These are phyloP conservation scores for Podarcis lilfordi DNA, from an alignment of 2,797 vertebrate genomes.

Conservation along the genomic window DNA sequence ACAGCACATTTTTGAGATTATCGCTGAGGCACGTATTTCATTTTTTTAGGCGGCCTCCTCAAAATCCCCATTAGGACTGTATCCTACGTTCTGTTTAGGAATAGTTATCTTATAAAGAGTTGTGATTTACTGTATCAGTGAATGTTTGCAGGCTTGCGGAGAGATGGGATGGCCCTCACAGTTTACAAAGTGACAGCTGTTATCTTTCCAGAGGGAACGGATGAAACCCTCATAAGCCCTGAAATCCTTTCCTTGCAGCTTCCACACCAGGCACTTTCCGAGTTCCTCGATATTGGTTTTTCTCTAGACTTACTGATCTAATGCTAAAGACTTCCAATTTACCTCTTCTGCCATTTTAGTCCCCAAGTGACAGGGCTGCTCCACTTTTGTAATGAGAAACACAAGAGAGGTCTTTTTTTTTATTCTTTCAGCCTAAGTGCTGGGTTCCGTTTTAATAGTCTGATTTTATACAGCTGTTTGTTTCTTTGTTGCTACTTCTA, in stretches of 20 bases:
- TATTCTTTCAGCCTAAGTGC: conserved; percentile 40
- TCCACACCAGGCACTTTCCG: conserved; percentile 18
- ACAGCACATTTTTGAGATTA: conserved; percentile 6
- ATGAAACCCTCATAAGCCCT: background rate
- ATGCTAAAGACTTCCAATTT: background rate
- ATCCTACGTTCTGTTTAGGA: background rate
- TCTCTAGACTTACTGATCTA: background rate
- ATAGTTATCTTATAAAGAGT: background rate
- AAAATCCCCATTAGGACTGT: conserved; percentile 33
- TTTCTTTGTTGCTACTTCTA: conserved; percentile 39
- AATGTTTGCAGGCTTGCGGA: conserved; percentile 2
- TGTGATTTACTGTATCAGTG: conserved; percentile 8
- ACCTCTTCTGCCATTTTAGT: conserved; percentile 13
- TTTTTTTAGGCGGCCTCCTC: background rate
- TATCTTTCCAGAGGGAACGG: conserved; percentile 19
- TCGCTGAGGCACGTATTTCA: conserved; percentile 8
- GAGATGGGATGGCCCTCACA: background rate
- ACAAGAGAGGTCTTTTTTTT: background rate
- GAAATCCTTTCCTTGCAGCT: background rate
- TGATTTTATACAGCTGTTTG: conserved; percentile 28
- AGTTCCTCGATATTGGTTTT: conserved; percentile 1
- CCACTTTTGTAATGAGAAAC: conserved; percentile 49
- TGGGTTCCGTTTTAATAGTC: conserved; percentile 21
- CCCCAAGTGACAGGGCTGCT: conserved; percentile 33
- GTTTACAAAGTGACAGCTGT: conserved; percentile 3